Evolutionary conservation across 23 tunicate species (phyloP).

Genomic region (Halocynthia aurantium): DNA sequence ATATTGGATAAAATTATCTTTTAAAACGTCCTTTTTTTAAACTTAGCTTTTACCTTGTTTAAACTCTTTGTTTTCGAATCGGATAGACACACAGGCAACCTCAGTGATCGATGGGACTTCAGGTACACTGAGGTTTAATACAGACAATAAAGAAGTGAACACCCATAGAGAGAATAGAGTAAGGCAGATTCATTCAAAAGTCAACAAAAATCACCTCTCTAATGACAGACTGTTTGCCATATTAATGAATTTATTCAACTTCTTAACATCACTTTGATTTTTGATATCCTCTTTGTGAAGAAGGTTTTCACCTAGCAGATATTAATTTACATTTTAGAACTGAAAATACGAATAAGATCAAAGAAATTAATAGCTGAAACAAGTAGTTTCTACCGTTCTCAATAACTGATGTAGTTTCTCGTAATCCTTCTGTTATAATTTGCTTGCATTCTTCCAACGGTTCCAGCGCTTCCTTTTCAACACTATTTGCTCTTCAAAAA

Average conservation of each 20-base stretch:
- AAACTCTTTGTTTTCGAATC: conserved; percentile 39
- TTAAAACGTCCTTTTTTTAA: not conserved
- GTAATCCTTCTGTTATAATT: conserved; percentile 59
- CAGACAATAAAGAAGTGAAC: not conserved
- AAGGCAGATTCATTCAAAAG: not conserved
- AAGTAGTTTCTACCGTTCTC: not conserved
- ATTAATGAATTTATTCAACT: conserved; percentile 54
- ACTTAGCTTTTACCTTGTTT: conserved; percentile 18
- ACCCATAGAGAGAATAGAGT: not conserved
- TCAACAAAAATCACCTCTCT: conserved; percentile 17
- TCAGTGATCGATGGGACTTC: conserved; percentile 75
- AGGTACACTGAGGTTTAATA: conserved; percentile 41
- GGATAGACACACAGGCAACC: conserved; percentile 61
- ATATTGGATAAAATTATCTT: not conserved
- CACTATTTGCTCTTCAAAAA: conserved; percentile 7
- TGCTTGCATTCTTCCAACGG: conserved; percentile 74
- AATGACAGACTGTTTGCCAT: conserved; percentile 46
- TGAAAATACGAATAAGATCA: too few species aligned
- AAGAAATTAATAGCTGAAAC: not conserved
- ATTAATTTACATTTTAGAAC: too few species aligned
- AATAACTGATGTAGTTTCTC: conserved; percentile 58
- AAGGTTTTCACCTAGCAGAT: conserved; percentile 49
- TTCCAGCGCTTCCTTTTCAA: conserved; percentile 49
- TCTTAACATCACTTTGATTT: conserved; percentile 9
- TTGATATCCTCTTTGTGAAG: conserved; percentile 41